These are phyloP conservation scores for Ptychoptera contaminata DNA, from an alignment of 2,888 invertebrate species.

Conservation along the genomic window DNA sequence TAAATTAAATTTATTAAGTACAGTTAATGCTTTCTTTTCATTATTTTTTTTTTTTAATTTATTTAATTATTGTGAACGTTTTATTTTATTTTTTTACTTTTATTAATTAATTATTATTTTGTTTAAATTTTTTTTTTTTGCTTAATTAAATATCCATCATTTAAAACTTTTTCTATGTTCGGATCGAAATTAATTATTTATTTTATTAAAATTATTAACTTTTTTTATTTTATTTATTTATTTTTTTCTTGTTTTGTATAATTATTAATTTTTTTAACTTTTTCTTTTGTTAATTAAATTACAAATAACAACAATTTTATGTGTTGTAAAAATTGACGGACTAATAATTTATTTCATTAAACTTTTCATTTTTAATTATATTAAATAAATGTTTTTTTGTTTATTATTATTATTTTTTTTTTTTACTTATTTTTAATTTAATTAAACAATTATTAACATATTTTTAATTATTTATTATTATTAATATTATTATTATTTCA, in stretches of 20 bases:
- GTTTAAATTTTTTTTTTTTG: too few relatives aligned
- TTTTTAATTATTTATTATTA: background rate
- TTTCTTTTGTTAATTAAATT: constrained; percentile 1
- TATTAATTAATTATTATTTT: too few relatives aligned
- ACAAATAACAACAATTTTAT: constrained; percentile 7
- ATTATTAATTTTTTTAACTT: background rate
- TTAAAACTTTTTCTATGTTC: too few relatives aligned
- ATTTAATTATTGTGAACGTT: too few relatives aligned
- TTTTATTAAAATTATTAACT: too few relatives aligned
- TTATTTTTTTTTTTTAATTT: too few relatives aligned
- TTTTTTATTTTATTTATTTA: background rate
- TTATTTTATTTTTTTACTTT: too few relatives aligned
- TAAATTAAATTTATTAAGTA: background rate
- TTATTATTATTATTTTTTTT: background rate
- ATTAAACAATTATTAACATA: background rate
- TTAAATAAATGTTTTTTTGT: background rate
- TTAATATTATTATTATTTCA: background rate
- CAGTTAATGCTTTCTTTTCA: too few relatives aligned
- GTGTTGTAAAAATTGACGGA: constrained; percentile 9
- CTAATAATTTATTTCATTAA: constrained; percentile 1
- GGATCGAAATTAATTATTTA: too few relatives aligned
- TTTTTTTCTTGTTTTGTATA: background rate
- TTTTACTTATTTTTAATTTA: background rate
- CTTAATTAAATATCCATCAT: too few relatives aligned
- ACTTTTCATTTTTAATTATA: too few relatives aligned